Evolutionary conservation across 2,888 invertebrate genomes (phyloP).

Genomic region (Galerucella nymphaeae): DNA sequence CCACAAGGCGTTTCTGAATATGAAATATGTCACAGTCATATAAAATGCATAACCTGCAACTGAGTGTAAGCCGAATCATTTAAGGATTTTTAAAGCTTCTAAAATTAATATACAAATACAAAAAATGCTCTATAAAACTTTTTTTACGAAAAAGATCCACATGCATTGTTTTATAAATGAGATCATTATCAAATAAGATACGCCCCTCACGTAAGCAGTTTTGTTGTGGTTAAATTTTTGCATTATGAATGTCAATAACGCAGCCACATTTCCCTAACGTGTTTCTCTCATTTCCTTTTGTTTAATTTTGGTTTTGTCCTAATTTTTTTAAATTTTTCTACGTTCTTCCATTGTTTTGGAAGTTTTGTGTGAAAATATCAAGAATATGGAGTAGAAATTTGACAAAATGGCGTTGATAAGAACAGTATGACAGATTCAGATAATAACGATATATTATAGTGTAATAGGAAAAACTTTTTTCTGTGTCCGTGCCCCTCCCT

Average conservation of each 20-base stretch:
- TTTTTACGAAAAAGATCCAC: not conserved
- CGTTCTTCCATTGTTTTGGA: not conserved
- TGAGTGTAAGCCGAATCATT: conserved; percentile 19
- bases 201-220: conserved; percentile 19
- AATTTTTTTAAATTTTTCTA: not conserved
- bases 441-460: conserved; percentile 9
- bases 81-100: not conserved
- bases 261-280: conserved; percentile 5
- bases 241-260: conserved; percentile 17
- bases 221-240: conserved; percentile 12
- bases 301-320: conserved; percentile 13
- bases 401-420: too few species aligned
- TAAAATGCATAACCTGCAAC: conserved; percentile 19
- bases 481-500: not conserved
- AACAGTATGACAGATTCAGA: not conserved
- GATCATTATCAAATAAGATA: conserved; percentile 14
- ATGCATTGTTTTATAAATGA: conserved; percentile 14
- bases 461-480: conserved; percentile 5
- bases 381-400: not conserved
- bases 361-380: not conserved
- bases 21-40: conserved; percentile 18
- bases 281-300: conserved; percentile 14
- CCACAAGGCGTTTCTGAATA: conserved; percentile 15
- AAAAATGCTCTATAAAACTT: not conserved
- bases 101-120: not conserved